Conservation (phyloP, 1,140 invertebrate genomes). For the Diachasma alloeum region DNA sequence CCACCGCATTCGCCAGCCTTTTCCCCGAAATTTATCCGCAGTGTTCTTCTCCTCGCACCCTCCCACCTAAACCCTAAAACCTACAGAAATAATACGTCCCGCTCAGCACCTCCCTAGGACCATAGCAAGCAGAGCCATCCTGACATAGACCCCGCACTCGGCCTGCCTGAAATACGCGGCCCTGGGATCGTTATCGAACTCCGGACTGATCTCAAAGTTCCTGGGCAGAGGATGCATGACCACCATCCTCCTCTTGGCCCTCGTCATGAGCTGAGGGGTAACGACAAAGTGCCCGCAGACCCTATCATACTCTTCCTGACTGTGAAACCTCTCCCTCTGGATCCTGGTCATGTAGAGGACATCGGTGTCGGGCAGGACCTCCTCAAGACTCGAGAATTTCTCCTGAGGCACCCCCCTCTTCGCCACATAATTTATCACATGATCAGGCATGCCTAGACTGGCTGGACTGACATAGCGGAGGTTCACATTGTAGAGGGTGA, state of each 20-base stretch:
- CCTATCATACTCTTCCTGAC: slow-evolving; percentile 86
- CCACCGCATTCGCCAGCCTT: too few species aligned
- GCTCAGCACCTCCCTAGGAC: slow-evolving; percentile 73
- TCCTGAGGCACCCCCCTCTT: slow-evolving; percentile 83
- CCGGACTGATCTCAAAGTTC: slow-evolving; percentile 91
- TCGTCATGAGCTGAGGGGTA: slow-evolving; percentile 94
- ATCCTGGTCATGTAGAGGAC: slow-evolving; percentile 98
- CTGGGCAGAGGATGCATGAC: slow-evolving; percentile 98
- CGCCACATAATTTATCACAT: slow-evolving; percentile 81
- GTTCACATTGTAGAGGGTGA: slow-evolving; percentile 85
- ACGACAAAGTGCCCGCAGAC: slow-evolving; percentile 87
- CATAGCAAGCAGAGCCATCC: slow-evolving; percentile 96
- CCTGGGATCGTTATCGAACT: slow-evolving; percentile 94
- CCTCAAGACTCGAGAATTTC: slow-evolving; percentile 77
- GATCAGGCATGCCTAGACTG: slow-evolving; percentile 88
- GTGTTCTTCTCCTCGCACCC: too few species aligned
- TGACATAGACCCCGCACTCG: slow-evolving; percentile 96
- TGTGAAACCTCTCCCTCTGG: slow-evolving; percentile 91
- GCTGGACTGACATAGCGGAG: slow-evolving; percentile 89
- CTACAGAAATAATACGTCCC: neutral
- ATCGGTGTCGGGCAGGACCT: slow-evolving; percentile 91
- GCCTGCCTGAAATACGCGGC: slow-evolving; percentile 99
- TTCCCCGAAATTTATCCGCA: too few species aligned
- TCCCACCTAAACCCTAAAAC: too few species aligned
- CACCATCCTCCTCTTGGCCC: slow-evolving; percentile 91